Conservation (phyloP, 92 coral and sea anemone genomes). For the Virgularia gustaviana region DNA sequence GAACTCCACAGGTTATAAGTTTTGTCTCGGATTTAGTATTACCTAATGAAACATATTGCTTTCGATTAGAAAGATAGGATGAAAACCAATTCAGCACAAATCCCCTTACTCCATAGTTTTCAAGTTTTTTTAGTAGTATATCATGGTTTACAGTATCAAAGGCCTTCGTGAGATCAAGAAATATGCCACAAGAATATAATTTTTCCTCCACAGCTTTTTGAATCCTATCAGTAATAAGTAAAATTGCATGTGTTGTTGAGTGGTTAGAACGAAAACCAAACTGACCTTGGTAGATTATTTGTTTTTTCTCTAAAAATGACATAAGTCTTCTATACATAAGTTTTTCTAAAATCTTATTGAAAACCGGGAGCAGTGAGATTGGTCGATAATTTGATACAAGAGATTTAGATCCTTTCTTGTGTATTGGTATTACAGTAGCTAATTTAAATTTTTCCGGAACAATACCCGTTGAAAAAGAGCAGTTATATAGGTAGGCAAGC, state of each 20-base stretch:
- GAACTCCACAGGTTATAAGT: slow-evolving; percentile 4
- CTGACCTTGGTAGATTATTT: not conserved
- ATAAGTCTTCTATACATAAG: not conserved
- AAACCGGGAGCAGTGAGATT: not conserved
- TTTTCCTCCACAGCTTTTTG: not conserved
- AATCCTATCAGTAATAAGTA: slow-evolving; percentile 32
- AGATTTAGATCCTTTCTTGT: not conserved
- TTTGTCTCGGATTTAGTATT: not conserved
- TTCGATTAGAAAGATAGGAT: slow-evolving; percentile 7
- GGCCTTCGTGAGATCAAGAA: not conserved
- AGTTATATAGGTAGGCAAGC: not conserved
- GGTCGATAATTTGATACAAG: not conserved
- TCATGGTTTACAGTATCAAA: not conserved
- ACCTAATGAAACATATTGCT: not conserved
- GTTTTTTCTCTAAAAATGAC: not conserved
- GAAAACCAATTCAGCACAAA: slow-evolving; percentile 19
- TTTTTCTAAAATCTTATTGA: not conserved
- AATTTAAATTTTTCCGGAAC: not conserved
- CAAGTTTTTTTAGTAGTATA: slow-evolving; percentile 30
- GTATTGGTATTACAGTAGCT: not conserved
- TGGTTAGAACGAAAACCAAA: slow-evolving; percentile 13
- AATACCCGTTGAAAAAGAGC: not conserved
- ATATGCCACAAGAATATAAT: not conserved
- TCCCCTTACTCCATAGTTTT: slow-evolving; percentile 29
- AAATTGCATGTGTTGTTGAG: not conserved